Conservation (phyloP, 2,797 vertebrate genomes). For the Paedocypris micromegethes region DNA sequence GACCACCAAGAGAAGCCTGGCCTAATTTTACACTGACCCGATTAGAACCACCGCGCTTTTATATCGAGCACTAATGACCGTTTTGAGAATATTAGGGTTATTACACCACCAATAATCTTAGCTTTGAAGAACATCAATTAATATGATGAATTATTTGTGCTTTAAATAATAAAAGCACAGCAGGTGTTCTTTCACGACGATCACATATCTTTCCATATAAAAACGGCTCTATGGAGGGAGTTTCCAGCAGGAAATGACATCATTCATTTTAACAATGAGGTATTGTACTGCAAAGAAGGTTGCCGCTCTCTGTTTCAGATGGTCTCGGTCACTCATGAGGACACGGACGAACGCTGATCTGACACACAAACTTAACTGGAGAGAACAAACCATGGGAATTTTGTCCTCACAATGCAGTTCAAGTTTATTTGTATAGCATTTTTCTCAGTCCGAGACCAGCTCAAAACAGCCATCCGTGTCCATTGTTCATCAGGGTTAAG, state of each 20-base stretch:
- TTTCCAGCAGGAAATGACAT: conserved; percentile 42
- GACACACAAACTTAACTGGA: conserved; percentile 22
- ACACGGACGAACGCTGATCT: conserved; percentile 10
- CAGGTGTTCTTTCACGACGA: too few species aligned
- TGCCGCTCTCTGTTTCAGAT: conserved; percentile 36
- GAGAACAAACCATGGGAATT: conserved; percentile 19
- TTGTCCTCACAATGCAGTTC: neutral
- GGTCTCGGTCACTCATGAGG: conserved; percentile 28
- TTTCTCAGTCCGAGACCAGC: too few species aligned
- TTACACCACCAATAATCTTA: neutral
- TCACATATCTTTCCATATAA: too few species aligned
- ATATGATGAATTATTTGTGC: neutral
- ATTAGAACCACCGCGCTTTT: conserved; percentile 36
- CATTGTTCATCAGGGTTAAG: too few species aligned
- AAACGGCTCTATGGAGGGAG: conserved; percentile 6
- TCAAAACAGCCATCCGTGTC: too few species aligned
- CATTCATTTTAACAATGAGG: conserved; percentile 40
- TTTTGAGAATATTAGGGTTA: conserved; percentile 12
- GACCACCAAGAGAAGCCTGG: conserved; percentile 35
- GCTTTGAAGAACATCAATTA: conserved; percentile 7
- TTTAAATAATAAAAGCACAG: too few species aligned
- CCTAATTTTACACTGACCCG: conserved; percentile 42
- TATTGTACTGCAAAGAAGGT: conserved; percentile 43
- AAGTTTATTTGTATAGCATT: too few species aligned
- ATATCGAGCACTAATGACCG: conserved; percentile 8